These are phyloP conservation scores for Atlantisia rogersi DNA, from an alignment of 2,113 vertebrate species.

Conservation along the genomic window DNA sequence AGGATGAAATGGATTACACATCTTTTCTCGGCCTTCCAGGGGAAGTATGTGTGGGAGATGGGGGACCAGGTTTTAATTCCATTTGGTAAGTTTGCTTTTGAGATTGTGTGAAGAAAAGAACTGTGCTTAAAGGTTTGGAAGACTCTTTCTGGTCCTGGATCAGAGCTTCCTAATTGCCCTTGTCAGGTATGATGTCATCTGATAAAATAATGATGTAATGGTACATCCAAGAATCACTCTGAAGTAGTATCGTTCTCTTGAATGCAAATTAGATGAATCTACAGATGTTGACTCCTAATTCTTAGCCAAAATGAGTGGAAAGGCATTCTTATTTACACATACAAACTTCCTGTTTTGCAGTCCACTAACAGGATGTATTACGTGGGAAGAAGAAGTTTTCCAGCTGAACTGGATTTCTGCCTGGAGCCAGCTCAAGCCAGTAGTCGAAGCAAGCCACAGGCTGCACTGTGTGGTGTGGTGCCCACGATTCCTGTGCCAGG, in stretches of 20 bases:
- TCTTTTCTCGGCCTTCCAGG: not conserved
- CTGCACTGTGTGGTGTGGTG: not conserved
- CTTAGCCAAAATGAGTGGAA: not conserved
- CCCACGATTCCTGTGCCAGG: not conserved
- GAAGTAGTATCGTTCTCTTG: not conserved
- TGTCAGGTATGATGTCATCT: not conserved
- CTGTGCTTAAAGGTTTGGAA: not conserved
- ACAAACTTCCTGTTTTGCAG: slow-evolving; percentile 25
- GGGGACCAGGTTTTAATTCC: not conserved
- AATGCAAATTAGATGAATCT: not conserved
- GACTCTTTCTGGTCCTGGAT: not conserved
- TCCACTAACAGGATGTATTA: not conserved
- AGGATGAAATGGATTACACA: not conserved
- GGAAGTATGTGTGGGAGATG: not conserved
- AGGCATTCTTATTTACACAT: not conserved
- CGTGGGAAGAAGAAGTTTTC: not conserved
- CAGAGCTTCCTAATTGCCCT: not conserved
- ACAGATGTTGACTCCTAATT: not conserved
- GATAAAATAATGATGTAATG: not conserved
- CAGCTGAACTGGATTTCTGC: not conserved
- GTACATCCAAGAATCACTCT: not conserved
- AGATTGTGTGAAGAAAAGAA: not conserved
- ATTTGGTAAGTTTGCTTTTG: not conserved
- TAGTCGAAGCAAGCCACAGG: not conserved
- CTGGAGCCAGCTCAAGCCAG: not conserved